Evolutionary conservation across 2,888 invertebrate genomes (phyloP), one percentile per base, ranked within the genome.

Genomic region (Halictus ligatus): DNA sequence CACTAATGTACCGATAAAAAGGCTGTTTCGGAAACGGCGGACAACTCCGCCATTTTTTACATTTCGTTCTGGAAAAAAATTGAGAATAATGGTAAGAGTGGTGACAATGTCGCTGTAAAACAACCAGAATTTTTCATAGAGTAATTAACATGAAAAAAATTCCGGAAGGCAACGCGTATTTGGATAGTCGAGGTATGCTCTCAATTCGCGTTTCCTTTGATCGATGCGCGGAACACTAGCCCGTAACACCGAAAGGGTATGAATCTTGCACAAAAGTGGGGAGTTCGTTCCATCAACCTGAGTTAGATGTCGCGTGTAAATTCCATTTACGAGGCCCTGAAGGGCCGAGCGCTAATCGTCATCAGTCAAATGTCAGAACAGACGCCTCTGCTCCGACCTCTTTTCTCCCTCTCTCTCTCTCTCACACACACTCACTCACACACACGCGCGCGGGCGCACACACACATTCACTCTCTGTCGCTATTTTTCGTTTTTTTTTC

Each of bases 361-460:
- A 29, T 29, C 40, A 73, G 64, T 81, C 75, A 64, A 84, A 82
- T 77, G 77, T 84, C 82, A 82, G 67, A 77, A 73, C 43, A 40
- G 78, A 13, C 21, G n/a, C 29, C 29, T 18, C 29, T 40, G 48
- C 67, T n/a, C 21, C 21, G 50, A 25, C 74, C 46, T 75, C 50
- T 69, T 64, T 18, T 18, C 29, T 35, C 67, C 8, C 35, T 35
- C 10, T 0, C 40, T 40, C 35, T 29, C 60, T 60, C 67, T 8
- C 29, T 0, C 64, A 7, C 29, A 2, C 35, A 2, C 35, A 1
- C 35, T 35, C 35, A n/a, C n/a, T n/a, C n/a, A n/a, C n/a, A n/a
- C n/a, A n/a, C n/a, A n/a, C n/a, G n/a, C n/a, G n/a, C n/a, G n/a
- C n/a, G n/a, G n/a, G n/a, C n/a, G n/a, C 64, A 7, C 29, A 2